Evolutionary conservation across 2,888 invertebrate species (phyloP).

Genomic region (Latrodectus hesperus): DNA sequence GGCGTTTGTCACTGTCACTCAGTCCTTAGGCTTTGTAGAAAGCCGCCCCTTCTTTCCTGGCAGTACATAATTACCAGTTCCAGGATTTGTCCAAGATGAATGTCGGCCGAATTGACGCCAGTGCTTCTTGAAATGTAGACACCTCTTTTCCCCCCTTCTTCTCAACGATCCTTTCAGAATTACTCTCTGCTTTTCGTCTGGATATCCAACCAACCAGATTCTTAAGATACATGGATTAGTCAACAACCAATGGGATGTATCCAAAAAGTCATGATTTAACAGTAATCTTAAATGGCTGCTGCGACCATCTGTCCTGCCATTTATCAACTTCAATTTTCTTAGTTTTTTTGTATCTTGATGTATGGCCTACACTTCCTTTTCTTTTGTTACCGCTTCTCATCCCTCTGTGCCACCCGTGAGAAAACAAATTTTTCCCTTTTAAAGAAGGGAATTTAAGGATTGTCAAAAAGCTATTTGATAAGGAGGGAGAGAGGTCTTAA

Average conservation of each 20-base stretch:
- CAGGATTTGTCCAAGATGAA: constrained; percentile 27
- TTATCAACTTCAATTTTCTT: neutral
- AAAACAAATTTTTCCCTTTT: neutral
- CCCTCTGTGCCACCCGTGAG: constrained; percentile 35
- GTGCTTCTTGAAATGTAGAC: constrained; percentile 45
- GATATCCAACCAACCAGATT: constrained; percentile 38
- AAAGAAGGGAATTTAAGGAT: too few relatives aligned
- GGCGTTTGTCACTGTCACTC: constrained; percentile 34
- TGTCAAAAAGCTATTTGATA: too few relatives aligned
- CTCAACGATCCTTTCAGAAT: neutral
- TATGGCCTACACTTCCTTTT: neutral
- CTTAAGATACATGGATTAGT: constrained; percentile 37
- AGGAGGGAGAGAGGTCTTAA: too few relatives aligned
- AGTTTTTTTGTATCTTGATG: neutral
- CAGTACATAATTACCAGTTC: constrained; percentile 58
- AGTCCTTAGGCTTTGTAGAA: constrained; percentile 30
- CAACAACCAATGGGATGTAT: constrained; percentile 29
- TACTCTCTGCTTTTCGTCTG: neutral
- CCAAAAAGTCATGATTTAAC: constrained; percentile 15
- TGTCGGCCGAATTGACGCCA: constrained; percentile 58
- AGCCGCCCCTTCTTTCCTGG: constrained; percentile 15
- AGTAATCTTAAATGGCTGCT: constrained; percentile 13
- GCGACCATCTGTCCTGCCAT: neutral
- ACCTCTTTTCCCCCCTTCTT: constrained; percentile 15
- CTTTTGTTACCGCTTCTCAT: constrained; percentile 27